phyloP scores from a whole-genome alignment of 2,888 invertebrate genomes.

The Plutella xylostella region DNA sequence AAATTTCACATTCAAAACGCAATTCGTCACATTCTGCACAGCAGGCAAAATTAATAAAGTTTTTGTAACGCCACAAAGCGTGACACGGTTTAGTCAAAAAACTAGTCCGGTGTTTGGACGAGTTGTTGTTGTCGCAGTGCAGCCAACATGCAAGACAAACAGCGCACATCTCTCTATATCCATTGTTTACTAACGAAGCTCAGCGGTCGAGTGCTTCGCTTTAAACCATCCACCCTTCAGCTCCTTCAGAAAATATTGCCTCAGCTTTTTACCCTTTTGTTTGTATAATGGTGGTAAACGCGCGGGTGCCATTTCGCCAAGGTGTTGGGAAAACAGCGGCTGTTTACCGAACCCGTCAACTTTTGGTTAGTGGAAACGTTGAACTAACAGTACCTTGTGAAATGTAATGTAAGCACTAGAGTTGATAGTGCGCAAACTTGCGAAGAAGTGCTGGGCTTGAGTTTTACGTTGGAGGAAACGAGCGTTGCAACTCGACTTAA shows the following conservation, averaged over 20 bases:
- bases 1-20: too few relatives aligned
- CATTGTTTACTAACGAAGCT: conserved; percentile 67
- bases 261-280: conserved; percentile 67
- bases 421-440: conserved; percentile 37
- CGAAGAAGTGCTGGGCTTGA: not conserved
- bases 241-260: conserved; percentile 66
- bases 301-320: conserved; percentile 59
- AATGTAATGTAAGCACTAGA: conserved; percentile 64
- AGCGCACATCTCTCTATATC: too few relatives aligned
- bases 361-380: conserved; percentile 56
- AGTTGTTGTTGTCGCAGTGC: too few relatives aligned
- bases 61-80: too few relatives aligned
- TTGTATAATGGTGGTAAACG: conserved; percentile 67
- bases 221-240: conserved; percentile 60
- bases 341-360: conserved; percentile 64
- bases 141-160: too few relatives aligned
- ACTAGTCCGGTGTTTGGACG: too few relatives aligned
- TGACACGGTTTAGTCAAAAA: too few relatives aligned
- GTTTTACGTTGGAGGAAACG: not conserved
- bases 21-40: too few relatives aligned
- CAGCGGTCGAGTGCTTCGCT: conserved; percentile 58
- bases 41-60: too few relatives aligned
- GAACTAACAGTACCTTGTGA: conserved; percentile 46
- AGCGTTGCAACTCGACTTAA: too few relatives aligned
- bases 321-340: conserved; percentile 61